Base-by-base conservation (phyloP, 2,113 vertebrate genomes). In the Nettapus auritus region DNA sequence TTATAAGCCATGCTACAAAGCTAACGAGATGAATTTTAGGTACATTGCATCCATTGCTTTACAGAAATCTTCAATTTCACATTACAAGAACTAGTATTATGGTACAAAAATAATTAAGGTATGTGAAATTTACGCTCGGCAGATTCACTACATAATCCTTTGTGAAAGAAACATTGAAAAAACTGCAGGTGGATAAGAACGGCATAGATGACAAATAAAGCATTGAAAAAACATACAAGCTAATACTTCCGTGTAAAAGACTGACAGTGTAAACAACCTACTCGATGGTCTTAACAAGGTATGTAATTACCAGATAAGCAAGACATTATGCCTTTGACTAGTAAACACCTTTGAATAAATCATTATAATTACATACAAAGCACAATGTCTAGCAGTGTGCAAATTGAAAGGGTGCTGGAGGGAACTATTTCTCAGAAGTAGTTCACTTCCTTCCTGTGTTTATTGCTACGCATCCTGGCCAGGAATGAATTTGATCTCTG, bases 341-440 rank as follows among this genome's bases (percentile, higher is more conserved):
- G 60, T 90, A 89, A 96, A 90, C 74, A 95, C 77, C 55, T 96
- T 92, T 62, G 80, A 96, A 95, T 95, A 93, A 96, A 94, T 96
- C 77, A 92, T 95, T 92, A 63, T 87, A 94, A 95, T 79, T 93
- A 84, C 42, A 63, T 73, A 76, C 71, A 93, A 94, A 89, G 42
- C 80, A 95, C 93, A 96, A 96, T 82, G 83, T 84, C 74, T 89
- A 55, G 70, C 62, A 93, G 50, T 89, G 80, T 87, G 81, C 44
- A 92, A 93, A 94, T n/a, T 36, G 74, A 89, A 95, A 95, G 59
- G 70, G 81, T 70, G 70, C 74, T 94, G 81, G 55, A 92, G 83
- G 48, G 50, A 90, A 90, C 78, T 31, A 34, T 93, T 96, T 96
- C 67, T 95, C 92, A 93, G 93, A 40, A 94, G 44, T 59, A 82